These are phyloP conservation scores for Lipophrys pholis DNA, from an alignment of 2,113 vertebrate genomes.

Conservation along the genomic window DNA sequence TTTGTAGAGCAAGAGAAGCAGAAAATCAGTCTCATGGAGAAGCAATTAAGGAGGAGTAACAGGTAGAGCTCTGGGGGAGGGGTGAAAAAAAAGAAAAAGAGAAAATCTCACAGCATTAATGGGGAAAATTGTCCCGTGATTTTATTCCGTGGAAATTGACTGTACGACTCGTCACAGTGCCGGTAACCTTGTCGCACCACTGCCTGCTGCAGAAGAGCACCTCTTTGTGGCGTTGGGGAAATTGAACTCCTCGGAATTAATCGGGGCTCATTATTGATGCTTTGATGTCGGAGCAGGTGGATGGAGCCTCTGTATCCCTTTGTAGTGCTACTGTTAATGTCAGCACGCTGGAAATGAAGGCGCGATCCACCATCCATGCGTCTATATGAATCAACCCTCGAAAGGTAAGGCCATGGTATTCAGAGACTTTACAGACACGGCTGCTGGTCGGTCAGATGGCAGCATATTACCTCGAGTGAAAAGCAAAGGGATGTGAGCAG, in stretches of 20 bases:
- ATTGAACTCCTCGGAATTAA: slow-evolving; percentile 66
- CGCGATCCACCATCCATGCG: slow-evolving; percentile 43
- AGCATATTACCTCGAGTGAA: background rate
- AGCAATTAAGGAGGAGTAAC: slow-evolving; percentile 29
- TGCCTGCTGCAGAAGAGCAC: slow-evolving; percentile 10
- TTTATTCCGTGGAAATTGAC: slow-evolving; percentile 55
- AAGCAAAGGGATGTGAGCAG: slow-evolving; percentile 3
- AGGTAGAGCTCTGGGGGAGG: slow-evolving; percentile 8
- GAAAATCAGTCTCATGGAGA: slow-evolving; percentile 32
- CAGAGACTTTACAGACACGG: slow-evolving; percentile 42
- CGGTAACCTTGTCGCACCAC: slow-evolving; percentile 39
- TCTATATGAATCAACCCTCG: slow-evolving; percentile 31
- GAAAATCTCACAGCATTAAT: slow-evolving; percentile 42
- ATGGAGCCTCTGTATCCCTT: slow-evolving; percentile 51
- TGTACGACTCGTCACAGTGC: slow-evolving; percentile 5
- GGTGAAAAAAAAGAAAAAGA: no score
- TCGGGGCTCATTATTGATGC: slow-evolving; percentile 58
- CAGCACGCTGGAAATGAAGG: slow-evolving; percentile 58
- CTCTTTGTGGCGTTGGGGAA: slow-evolving; percentile 43
- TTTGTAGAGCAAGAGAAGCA: slow-evolving; percentile 9
- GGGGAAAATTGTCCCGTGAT: slow-evolving; percentile 27
- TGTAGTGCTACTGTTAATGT: slow-evolving; percentile 59
- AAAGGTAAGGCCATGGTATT: slow-evolving; percentile 43
- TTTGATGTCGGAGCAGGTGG: slow-evolving; percentile 60
- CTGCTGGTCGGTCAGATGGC: background rate